Evolutionary conservation across 2,888 invertebrate genomes (phyloP).

Genomic region (Thera britannica): DNA sequence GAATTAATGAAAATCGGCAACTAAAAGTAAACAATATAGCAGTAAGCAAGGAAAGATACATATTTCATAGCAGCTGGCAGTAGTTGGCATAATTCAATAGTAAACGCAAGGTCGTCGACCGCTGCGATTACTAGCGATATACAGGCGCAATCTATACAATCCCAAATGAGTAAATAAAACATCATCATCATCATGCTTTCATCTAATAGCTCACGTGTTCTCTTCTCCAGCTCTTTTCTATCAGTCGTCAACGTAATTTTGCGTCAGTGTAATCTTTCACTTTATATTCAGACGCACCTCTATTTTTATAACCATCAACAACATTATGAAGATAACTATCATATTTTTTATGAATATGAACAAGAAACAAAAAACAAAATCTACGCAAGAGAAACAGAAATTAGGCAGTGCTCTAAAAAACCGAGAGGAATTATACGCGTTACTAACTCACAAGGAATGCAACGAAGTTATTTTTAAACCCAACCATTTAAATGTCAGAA

Average conservation of each 20-base stretch:
- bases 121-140: constrained; percentile 39
- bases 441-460: constrained; percentile 48
- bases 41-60: too few relatives aligned
- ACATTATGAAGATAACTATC: too few relatives aligned
- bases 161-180: too few relatives aligned
- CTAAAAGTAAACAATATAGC: too few relatives aligned
- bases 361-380: not conserved
- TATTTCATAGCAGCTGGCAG: constrained; percentile 41
- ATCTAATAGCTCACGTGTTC: too few relatives aligned
- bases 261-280: too few relatives aligned
- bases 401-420: constrained; percentile 30
- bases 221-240: too few relatives aligned
- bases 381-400: constrained; percentile 12
- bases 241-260: constrained; percentile 1
- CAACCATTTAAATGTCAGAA: constrained; percentile 45
- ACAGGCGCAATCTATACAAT: constrained; percentile 21
- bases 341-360: not conserved
- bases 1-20: too few relatives aligned
- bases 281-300: too few relatives aligned
- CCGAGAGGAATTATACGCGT: constrained; percentile 34
- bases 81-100: constrained; percentile 45
- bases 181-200: too few relatives aligned
- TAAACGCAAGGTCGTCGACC: constrained; percentile 50
- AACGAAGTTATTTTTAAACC: constrained; percentile 49
- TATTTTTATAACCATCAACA: too few relatives aligned